Conservation (phyloP, 2,888 invertebrate genomes). For the Lepidochrysops patricia region DNA sequence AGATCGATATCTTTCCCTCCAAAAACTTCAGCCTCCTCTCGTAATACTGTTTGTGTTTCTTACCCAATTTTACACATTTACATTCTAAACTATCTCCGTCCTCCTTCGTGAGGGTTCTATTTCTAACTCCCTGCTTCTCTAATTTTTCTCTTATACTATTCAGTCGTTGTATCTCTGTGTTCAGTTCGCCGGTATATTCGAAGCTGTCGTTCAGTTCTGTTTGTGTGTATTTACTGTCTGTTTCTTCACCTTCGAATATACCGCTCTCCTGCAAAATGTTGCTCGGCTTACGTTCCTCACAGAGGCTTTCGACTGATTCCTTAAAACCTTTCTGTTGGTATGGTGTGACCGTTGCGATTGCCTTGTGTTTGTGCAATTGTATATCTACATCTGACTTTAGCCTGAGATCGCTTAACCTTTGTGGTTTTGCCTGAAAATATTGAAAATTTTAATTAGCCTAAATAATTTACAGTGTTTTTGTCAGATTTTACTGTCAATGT, state of each 20-base stretch:
- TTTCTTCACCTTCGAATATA: conserved; percentile 78
- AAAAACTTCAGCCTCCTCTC: conserved; percentile 78
- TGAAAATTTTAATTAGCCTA: not conserved
- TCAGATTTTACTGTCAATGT: not conserved
- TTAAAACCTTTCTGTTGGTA: conserved; percentile 70
- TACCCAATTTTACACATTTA: conserved; percentile 68
- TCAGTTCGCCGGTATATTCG: conserved; percentile 70
- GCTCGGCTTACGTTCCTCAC: conserved; percentile 66
- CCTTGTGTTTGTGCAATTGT: conserved; percentile 66
- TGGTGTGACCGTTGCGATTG: conserved; percentile 79
- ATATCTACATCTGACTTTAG: conserved; percentile 55
- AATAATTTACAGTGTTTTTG: not conserved
- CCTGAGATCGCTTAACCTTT: conserved; percentile 57
- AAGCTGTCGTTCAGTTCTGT: conserved; percentile 73
- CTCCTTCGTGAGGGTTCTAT: conserved; percentile 61
- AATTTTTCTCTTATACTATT: conserved; percentile 77
- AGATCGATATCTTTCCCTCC: conserved; percentile 78
- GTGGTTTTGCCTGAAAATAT: conserved; percentile 56
- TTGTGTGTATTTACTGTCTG: conserved; percentile 66
- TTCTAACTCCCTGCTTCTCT: conserved; percentile 73
- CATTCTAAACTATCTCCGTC: conserved; percentile 63
- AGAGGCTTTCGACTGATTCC: conserved; percentile 63
- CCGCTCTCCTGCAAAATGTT: conserved; percentile 82
- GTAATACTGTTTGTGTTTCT: conserved; percentile 78
- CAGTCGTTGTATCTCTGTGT: conserved; percentile 77